Evolutionary conservation across 2,888 invertebrate genomes (phyloP).

Genomic region (Lottia scabra): DNA sequence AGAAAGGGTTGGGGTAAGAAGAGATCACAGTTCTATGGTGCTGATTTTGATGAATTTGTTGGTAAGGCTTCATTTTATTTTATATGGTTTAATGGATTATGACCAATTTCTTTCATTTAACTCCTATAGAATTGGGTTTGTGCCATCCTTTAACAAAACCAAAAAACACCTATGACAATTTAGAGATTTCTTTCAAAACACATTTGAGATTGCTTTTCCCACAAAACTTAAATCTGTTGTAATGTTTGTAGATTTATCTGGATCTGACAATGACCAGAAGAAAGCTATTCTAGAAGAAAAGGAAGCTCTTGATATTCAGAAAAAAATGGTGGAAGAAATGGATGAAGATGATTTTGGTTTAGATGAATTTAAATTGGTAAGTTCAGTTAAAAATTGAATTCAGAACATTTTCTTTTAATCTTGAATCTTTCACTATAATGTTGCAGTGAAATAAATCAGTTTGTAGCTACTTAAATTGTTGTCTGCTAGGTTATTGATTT

Average conservation of each 20-base stretch:
- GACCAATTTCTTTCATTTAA: not conserved
- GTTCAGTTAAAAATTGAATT: too few species aligned
- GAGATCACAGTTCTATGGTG: slow-evolving; percentile 83
- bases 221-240: slow-evolving; percentile 6
- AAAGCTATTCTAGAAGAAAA: slow-evolving; percentile 66
- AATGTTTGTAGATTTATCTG: slow-evolving; percentile 42
- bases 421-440: too few species aligned
- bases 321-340: slow-evolving; percentile 60
- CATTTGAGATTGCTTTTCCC: too few species aligned
- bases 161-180: too few species aligned
- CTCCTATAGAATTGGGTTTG: not conserved
- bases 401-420: too few species aligned
- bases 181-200: too few species aligned
- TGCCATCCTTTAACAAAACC: too few species aligned
- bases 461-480: too few species aligned
- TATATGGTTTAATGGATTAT: slow-evolving; percentile 31
- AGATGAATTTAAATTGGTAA: slow-evolving; percentile 58
- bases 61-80: slow-evolving; percentile 27
- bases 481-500: too few species aligned
- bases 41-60: slow-evolving; percentile 72
- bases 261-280: slow-evolving; percentile 57
- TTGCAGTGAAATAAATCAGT: too few species aligned
- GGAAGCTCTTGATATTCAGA: slow-evolving; percentile 66
- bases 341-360: slow-evolving; percentile 66
- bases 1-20: slow-evolving; percentile 90